Evolutionary conservation across 2,797 vertebrate genomes (phyloP).

Genomic region (Sciaenops ocellatus): DNA sequence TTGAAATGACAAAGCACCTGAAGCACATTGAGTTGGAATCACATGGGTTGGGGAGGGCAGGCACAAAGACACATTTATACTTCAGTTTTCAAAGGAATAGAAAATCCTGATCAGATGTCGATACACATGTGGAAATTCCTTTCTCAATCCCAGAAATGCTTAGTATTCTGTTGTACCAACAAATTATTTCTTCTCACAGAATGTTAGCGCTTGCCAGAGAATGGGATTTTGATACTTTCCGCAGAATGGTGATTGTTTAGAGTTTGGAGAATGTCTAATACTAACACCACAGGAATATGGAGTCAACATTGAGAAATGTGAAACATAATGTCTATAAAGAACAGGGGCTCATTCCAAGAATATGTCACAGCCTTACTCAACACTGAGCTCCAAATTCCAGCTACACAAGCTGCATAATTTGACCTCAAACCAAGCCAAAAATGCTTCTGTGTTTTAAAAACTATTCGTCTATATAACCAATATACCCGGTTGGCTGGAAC

Average conservation of each 20-base stretch:
- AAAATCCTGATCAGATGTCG: slow-evolving; percentile 21
- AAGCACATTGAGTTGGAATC: background rate
- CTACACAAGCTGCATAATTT: slow-evolving; percentile 48
- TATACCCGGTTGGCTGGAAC: slow-evolving; percentile 32
- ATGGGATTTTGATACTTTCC: slow-evolving; percentile 55
- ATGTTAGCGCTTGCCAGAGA: slow-evolving; percentile 37
- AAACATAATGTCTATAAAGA: slow-evolving; percentile 71
- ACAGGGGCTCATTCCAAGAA: slow-evolving; percentile 62
- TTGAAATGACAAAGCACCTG: background rate
- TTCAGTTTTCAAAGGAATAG: slow-evolving; percentile 14
- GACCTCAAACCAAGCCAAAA: slow-evolving; percentile 42
- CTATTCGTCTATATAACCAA: slow-evolving; percentile 28
- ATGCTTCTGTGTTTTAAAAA: slow-evolving; percentile 50
- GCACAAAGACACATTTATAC: background rate
- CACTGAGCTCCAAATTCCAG: slow-evolving; percentile 53
- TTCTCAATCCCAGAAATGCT: slow-evolving; percentile 39
- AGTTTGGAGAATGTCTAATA: slow-evolving; percentile 66
- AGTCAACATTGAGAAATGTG: slow-evolving; percentile 70
- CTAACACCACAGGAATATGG: slow-evolving; percentile 64
- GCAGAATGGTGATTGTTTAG: slow-evolving; percentile 71
- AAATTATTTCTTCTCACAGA: slow-evolving; percentile 41
- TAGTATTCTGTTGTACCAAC: slow-evolving; percentile 36
- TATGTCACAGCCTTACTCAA: slow-evolving; percentile 58
- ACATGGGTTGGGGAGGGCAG: background rate
- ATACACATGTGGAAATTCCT: slow-evolving; percentile 36